These are phyloP conservation scores for Dreissena polymorpha DNA, from an alignment of 1,140 invertebrate genomes.

Conservation along the genomic window DNA sequence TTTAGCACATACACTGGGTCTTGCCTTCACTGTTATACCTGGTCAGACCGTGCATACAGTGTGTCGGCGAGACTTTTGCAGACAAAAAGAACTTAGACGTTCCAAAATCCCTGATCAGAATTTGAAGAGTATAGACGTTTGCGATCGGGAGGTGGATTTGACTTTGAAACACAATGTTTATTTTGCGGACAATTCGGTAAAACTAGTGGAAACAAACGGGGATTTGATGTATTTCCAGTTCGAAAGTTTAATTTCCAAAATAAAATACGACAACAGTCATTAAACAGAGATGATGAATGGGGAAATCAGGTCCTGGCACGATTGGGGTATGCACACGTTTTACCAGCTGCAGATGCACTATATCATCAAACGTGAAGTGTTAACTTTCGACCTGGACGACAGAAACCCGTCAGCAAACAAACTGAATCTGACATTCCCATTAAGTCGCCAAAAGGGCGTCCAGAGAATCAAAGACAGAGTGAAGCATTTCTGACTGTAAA, in stretches of 20 bases:
- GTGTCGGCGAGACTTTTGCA: background rate
- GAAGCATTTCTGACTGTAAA: background rate
- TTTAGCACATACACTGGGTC: too few species aligned
- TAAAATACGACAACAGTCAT: background rate
- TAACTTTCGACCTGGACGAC: conserved; percentile 45
- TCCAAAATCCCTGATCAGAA: background rate
- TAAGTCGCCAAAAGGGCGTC: background rate
- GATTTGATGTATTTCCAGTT: conserved; percentile 29
- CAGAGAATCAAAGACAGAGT: background rate
- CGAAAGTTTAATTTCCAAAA: conserved; percentile 35
- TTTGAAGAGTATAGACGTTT: background rate
- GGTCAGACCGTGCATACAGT: background rate
- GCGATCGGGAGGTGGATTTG: background rate
- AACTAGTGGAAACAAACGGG: conserved; percentile 6
- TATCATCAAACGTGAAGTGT: conserved; percentile 53
- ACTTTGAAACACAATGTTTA: conserved; percentile 18
- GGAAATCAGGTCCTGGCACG: conserved; percentile 9
- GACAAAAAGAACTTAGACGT: background rate
- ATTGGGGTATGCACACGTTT: conserved; percentile 13
- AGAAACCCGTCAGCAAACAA: conserved; percentile 12
- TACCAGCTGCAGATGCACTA: conserved; percentile 28
- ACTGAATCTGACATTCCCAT: background rate
- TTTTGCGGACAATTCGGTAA: conserved; percentile 17
- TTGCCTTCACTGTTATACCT: background rate
- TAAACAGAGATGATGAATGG: conserved; percentile 42